Evolutionary conservation across 1,140 invertebrate genomes (phyloP), one percentile per base, ranked within the genome.

Genomic region (Panulirus ornatus): DNA sequence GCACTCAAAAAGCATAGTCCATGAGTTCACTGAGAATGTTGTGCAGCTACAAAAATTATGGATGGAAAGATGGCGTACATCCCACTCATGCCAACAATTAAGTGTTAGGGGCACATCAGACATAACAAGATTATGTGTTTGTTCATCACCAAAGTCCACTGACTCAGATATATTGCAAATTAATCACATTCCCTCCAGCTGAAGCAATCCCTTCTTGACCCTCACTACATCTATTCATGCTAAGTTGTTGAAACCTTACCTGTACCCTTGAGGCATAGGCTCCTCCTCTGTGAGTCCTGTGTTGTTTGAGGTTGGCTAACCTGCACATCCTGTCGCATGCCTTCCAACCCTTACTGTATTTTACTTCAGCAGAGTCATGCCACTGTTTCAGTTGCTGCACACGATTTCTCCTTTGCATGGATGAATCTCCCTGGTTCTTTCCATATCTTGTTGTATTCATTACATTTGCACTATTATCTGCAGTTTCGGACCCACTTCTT

Each of bases 231-330:
- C n/a, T 66, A 22, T 8, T 66, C 14, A 14, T 47, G 14, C 44
- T 66, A 66, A 27, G 58, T 30, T 30, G 2, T 30, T 9, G 27
- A 6, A 44, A 14, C 38, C 75, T 79, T 36, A 88, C 85, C 75
- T 81, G 73, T 16, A 88, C 85, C 42, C 75, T 88, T 1, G 85
- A 38, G 9, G 71, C 47, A 54, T 88, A 88, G 36, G 36, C 76
- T 6, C 19, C 70, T 11, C 44, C 34, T 44, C 16, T 79, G n/a
- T 51, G 75, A 1, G 81, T 9, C 27, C 44, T 51, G 34, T 63
- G 42, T 8, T 42, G 30, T 5, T 58, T 70, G 22, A 88, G 54
- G 34, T 70, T 88, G 34, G n/a, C 42, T n/a, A 42, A 22, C 22
- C 85, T 38, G 27, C 85, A 88, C 36, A 38, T 14, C 36, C 51